A percentile compares a stretch with the other conserved stretches of the same genome.
These are phyloP conservation scores for Sinella curviseta DNA, from an alignment of 1,140 invertebrate genomes.

Conservation along the genomic window DNA sequence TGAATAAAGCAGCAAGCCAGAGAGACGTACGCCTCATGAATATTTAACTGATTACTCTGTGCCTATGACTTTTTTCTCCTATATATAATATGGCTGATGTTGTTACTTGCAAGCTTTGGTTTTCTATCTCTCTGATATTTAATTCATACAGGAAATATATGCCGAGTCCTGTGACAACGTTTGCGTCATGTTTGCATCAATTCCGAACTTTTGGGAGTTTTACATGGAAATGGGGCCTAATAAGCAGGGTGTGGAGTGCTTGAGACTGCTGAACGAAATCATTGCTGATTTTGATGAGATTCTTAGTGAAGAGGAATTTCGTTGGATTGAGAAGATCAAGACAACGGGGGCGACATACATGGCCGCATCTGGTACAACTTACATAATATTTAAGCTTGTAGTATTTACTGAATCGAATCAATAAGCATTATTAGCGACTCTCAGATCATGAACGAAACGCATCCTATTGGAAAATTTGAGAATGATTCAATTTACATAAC, in stretches of 20 bases:
- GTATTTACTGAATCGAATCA: too few relatives aligned
- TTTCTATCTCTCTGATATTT: constrained; percentile 5
- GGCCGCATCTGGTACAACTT: constrained; percentile 83
- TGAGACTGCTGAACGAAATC: constrained; percentile 92
- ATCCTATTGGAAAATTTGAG: too few relatives aligned
- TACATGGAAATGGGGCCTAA: constrained; percentile 92
- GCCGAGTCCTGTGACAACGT: constrained; percentile 93
- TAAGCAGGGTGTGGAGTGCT: constrained; percentile 92
- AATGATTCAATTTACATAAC: too few relatives aligned
- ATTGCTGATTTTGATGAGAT: constrained; percentile 95
- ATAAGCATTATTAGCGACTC: background rate
- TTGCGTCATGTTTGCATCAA: constrained; percentile 93
- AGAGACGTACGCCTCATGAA: constrained; percentile 50
- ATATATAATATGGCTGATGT: background rate
- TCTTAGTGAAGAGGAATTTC: constrained; percentile 79
- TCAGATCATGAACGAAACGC: too few relatives aligned
- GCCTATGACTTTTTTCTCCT: background rate
- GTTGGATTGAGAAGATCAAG: constrained; percentile 95
- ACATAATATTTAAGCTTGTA: constrained; percentile 8
- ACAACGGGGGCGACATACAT: constrained; percentile 95
- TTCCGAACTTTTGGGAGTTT: constrained; percentile 96
- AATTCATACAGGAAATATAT: constrained; percentile 78
- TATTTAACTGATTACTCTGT: constrained; percentile 1
- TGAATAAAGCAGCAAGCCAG: constrained; percentile 64
- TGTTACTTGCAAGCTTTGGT: background rate